Percentiles rank a stretch among this genome's conserved stretches.
phyloP scores from a whole-genome alignment of 1,140 invertebrate species.

The Drosophila eugracilis region DNA sequence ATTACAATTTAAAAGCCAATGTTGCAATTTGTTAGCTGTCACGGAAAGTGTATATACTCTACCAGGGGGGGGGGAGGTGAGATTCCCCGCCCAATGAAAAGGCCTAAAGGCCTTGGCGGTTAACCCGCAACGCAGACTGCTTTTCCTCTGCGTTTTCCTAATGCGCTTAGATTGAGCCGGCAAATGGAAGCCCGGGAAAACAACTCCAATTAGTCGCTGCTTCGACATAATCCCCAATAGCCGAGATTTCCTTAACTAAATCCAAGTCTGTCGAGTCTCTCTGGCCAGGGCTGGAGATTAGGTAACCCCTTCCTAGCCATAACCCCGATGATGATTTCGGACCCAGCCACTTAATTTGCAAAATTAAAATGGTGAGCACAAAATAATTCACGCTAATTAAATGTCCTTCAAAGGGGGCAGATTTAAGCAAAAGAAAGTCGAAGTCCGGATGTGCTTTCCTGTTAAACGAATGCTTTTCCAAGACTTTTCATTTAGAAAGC shows the following conservation, averaged over 20 bases:
- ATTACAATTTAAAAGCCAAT: conserved; percentile 79
- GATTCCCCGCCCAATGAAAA: neutral
- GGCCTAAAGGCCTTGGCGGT: conserved; percentile 26
- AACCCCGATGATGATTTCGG: conserved; percentile 33
- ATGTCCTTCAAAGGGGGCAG: conserved; percentile 60
- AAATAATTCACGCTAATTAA: conserved; percentile 77
- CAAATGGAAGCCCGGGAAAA: conserved; percentile 32
- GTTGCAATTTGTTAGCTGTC: conserved; percentile 77
- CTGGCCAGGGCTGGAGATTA: neutral
- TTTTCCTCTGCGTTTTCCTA: conserved; percentile 41
- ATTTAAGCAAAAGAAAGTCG: conserved; percentile 6
- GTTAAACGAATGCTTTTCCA: neutral
- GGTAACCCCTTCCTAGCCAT: neutral
- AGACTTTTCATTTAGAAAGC: too few relatives aligned
- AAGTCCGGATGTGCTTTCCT: neutral
- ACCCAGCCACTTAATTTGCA: conserved; percentile 64
- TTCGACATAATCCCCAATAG: conserved; percentile 68
- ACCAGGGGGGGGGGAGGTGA: neutral
- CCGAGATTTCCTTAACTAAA: conserved; percentile 61
- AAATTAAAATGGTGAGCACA: conserved; percentile 69
- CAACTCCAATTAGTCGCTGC: conserved; percentile 57
- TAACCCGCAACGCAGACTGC: conserved; percentile 16
- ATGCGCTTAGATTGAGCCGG: conserved; percentile 63
- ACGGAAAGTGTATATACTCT: neutral
- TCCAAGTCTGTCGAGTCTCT: neutral